These are phyloP conservation scores for Hippopotamus amphibius DNA, from an alignment of 2,113 vertebrate species.

Conservation along the genomic window DNA sequence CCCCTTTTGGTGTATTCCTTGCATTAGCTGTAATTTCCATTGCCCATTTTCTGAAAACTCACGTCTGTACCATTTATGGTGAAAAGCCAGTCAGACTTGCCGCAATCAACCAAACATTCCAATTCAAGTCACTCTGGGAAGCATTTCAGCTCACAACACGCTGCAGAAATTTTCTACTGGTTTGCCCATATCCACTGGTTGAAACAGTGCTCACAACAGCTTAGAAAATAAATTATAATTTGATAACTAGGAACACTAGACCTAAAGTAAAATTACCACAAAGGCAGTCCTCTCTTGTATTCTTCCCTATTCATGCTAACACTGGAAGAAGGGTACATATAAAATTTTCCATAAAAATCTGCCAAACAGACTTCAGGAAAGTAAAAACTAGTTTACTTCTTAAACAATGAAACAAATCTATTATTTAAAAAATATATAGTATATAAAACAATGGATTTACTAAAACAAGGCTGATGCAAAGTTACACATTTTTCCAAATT, in stretches of 20 bases:
- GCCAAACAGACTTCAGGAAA: neutral
- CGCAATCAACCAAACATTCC: slow-evolving; percentile 79
- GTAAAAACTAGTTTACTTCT: neutral
- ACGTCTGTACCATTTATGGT: slow-evolving; percentile 79
- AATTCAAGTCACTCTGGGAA: slow-evolving; percentile 79
- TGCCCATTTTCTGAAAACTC: slow-evolving; percentile 73
- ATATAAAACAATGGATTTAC: neutral
- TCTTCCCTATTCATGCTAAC: neutral
- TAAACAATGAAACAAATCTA: neutral
- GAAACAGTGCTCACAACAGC: neutral
- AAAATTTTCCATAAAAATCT: slow-evolving; percentile 24
- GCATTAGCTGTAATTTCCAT: slow-evolving; percentile 79
- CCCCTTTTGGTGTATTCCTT: slow-evolving; percentile 55
- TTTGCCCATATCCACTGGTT: slow-evolving; percentile 63
- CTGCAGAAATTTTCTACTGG: slow-evolving; percentile 72
- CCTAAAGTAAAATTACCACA: neutral
- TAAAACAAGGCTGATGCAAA: neutral
- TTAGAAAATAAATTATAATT: slow-evolving; percentile 46
- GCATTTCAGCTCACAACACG: slow-evolving; percentile 73
- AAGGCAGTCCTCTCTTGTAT: neutral
- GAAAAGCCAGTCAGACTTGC: slow-evolving; percentile 76
- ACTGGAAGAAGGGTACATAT: neutral
- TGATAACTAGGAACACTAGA: neutral
- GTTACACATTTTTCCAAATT: slow-evolving; percentile 44
- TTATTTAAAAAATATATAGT: neutral